Evolutionary conservation across 2,888 invertebrate species (phyloP).

Genomic region (Lycophotia porphyrea): DNA sequence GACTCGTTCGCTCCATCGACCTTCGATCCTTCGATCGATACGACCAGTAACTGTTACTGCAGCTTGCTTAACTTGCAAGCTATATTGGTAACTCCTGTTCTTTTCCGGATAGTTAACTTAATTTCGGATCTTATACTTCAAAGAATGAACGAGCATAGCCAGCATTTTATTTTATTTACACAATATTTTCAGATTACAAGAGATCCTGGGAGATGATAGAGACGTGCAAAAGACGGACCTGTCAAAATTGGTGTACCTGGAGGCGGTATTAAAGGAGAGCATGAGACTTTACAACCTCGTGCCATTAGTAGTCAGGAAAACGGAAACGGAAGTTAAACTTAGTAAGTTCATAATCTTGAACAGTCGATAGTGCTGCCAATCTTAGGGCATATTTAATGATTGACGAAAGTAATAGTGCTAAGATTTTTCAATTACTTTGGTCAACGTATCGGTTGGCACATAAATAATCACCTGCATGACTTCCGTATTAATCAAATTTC

Average conservation of each 20-base stretch:
- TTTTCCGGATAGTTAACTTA: too few relatives aligned
- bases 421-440: background rate
- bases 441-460: background rate
- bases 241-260: conserved; percentile 76
- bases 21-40: too few relatives aligned
- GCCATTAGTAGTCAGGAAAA: conserved; percentile 74
- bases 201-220: conserved; percentile 76
- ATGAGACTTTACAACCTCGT: conserved; percentile 79
- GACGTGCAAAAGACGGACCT: conserved; percentile 79
- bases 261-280: conserved; percentile 81
- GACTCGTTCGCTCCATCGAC: too few relatives aligned
- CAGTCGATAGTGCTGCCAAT: background rate
- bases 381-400: background rate
- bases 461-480: background rate
- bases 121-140: too few relatives aligned
- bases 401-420: background rate
- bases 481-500: too few relatives aligned
- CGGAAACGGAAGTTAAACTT: conserved; percentile 78
- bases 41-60: too few relatives aligned
- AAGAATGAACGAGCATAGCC: too few relatives aligned
- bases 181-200: conserved; percentile 68
- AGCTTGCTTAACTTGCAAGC: too few relatives aligned
- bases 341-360: conserved; percentile 69
- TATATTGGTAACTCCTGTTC: too few relatives aligned
- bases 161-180: too few relatives aligned